Evolutionary conservation across 1,140 invertebrate genomes (phyloP).

Genomic region (Drosophila kikkawai): DNA sequence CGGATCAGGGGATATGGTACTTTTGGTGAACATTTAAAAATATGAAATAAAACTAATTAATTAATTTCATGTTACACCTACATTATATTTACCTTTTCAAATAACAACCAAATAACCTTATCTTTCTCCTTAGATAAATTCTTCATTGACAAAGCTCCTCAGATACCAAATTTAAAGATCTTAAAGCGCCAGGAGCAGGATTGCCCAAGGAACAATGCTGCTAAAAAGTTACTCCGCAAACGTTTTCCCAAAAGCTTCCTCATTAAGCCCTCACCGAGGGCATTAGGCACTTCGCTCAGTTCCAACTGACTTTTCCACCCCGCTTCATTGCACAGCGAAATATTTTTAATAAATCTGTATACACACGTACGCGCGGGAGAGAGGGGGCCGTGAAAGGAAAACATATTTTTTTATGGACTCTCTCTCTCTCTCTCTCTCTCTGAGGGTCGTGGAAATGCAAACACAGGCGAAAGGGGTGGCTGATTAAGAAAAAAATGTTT

Average conservation of each 20-base stretch:
- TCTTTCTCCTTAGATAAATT: too few species aligned
- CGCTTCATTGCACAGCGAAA: constrained; percentile 34
- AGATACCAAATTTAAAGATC: not conserved
- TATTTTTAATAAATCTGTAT: constrained; percentile 66
- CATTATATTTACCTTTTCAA: too few species aligned
- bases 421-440: constrained; percentile 15
- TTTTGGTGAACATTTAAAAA: not conserved
- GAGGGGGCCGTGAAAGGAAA: constrained; percentile 59
- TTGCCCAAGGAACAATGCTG: not conserved
- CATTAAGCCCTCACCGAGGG: constrained; percentile 11
- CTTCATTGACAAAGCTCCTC: not conserved
- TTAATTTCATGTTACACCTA: too few species aligned
- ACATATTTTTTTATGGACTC: constrained; percentile 60
- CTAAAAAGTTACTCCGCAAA: not conserved
- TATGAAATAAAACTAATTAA: too few species aligned
- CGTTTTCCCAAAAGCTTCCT: constrained; percentile 2
- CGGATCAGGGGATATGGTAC: not conserved
- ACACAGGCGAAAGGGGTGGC: constrained; percentile 15
- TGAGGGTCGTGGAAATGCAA: constrained; percentile 22
- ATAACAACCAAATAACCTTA: not conserved
- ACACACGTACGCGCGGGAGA: constrained; percentile 16
- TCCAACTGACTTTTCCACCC: constrained; percentile 11
- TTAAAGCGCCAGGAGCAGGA: not conserved
- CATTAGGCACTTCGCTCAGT: constrained; percentile 36
- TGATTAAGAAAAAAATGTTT: constrained; percentile 58